phyloP scores from a whole-genome alignment of 2,888 invertebrate species.

The Chloroclystis v-ata region DNA sequence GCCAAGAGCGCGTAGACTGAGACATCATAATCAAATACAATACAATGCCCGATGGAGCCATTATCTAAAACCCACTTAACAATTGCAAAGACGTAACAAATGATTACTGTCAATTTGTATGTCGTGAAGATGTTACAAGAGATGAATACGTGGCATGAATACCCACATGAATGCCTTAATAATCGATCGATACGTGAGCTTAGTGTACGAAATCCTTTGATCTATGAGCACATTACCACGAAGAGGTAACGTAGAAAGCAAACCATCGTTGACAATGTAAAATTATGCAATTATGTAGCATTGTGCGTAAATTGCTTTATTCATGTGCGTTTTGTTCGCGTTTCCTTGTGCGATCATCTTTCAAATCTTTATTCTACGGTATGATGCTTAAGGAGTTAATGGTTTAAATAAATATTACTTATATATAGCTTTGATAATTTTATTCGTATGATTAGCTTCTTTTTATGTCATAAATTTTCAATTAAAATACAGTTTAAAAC shows the following conservation, averaged over 20 bases:
- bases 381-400: too few relatives aligned
- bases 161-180: conserved; percentile 36
- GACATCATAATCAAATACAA: conserved; percentile 26
- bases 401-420: too few relatives aligned
- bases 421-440: too few relatives aligned
- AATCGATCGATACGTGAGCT: conserved; percentile 40
- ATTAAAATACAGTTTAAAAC: too few relatives aligned
- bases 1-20: conserved; percentile 10
- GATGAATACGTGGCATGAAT: conserved; percentile 32
- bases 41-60: conserved; percentile 26
- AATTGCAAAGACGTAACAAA: conserved; percentile 41
- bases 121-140: conserved; percentile 35
- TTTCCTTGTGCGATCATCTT: conserved; percentile 14
- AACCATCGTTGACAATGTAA: conserved; percentile 54
- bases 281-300: conserved; percentile 56
- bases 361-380: not conserved
- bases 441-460: too few relatives aligned
- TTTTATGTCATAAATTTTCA: too few relatives aligned
- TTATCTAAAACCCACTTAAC: conserved; percentile 33
- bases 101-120: conserved; percentile 52
- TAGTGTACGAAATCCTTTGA: conserved; percentile 44
- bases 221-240: conserved; percentile 33
- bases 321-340: conserved; percentile 33
- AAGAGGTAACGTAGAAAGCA: conserved; percentile 45
- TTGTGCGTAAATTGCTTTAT: conserved; percentile 48